Evolutionary conservation across 2,797 vertebrate genomes (phyloP), one percentile per base, ranked within the genome.

Genomic region (Argya squamiceps): DNA sequence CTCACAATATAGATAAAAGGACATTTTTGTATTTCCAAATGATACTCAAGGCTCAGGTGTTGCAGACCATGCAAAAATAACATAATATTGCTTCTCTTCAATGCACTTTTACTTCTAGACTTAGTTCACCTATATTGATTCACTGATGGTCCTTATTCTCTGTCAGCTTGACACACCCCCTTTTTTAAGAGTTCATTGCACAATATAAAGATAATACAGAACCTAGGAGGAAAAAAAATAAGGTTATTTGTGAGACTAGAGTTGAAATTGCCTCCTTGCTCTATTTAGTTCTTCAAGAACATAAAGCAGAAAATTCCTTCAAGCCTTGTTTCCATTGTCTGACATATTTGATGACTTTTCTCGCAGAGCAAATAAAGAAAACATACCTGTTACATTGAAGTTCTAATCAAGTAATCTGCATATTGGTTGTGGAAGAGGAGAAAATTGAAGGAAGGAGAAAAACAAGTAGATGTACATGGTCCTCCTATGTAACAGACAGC

Each of bases 121-220:
- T 80, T 84, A 69, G 74, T 53, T 95, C 87, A 82, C 77, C 53
- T 84, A 11, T 89, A 89, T 75, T 94, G 95, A 96, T 94, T 96
- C 67, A 75, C 68, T 86, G 63, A 68, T 50, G 37, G 62, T 63
- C 34, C 58, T 93, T 91, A 71, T 52, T 86, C 71, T 94, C 83
- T 76, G 56, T 37, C 62, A 74, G 47, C 65, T 62, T 73, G 87
- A 52, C 58, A 71, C 70, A 58, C 83, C 78, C 52, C 44, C 34
- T 37, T 95, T 77, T 74, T 76, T 71, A 83, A 12, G 55, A 79
- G 88, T 76, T 93, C 88, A 92, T 56, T 5, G 22, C 59, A 90
- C 89, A 83, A 63, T 32, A 88, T 27, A 86, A 92, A 96, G 84
- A 74, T 67, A 90, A 90, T 86, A 70, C 63, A 50, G 74, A 88